These are phyloP conservation scores for Embiotoca jacksoni DNA, from an alignment of 2,113 vertebrate species.

Conservation along the genomic window DNA sequence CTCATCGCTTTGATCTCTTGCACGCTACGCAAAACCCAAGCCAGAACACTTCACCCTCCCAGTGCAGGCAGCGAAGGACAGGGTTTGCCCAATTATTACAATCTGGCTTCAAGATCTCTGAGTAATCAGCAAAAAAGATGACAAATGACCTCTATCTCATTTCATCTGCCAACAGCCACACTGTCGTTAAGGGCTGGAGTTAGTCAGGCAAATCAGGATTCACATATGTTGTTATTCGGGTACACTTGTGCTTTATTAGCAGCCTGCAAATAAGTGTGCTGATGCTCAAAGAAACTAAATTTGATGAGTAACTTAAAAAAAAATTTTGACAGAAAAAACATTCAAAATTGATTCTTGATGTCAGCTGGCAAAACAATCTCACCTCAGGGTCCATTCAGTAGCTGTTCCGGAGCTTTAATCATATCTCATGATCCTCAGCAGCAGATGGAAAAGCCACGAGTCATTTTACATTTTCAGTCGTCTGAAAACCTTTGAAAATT, in stretches of 20 bases:
- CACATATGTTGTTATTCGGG: neutral
- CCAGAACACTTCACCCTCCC: conserved; percentile 70
- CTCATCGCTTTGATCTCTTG: conserved; percentile 76
- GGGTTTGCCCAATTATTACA: conserved; percentile 78
- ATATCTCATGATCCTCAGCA: neutral
- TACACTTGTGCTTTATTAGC: neutral
- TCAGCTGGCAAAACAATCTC: conserved; percentile 1
- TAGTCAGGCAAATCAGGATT: conserved; percentile 8
- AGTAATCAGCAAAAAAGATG: conserved; percentile 69
- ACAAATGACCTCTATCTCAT: conserved; percentile 68
- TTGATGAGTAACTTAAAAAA: too few relatives aligned
- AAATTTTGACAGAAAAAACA: too few relatives aligned
- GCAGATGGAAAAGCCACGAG: too few relatives aligned
- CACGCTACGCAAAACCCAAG: conserved; percentile 73
- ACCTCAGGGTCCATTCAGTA: neutral
- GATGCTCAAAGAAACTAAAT: too few relatives aligned
- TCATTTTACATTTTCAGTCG: too few relatives aligned
- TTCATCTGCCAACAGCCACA: conserved; percentile 40
- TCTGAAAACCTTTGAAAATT: too few relatives aligned
- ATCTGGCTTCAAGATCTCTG: conserved; percentile 74
- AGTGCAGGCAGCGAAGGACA: conserved; percentile 56
- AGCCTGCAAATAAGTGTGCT: too few relatives aligned
- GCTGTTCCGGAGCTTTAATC: conserved; percentile 2
- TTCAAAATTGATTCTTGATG: too few relatives aligned
- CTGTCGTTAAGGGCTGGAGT: neutral